A percentile compares a stretch with the other conserved stretches of the same genome.
These are phyloP conservation scores for Eretmochelys imbricata DNA, from an alignment of 2,113 vertebrate genomes.

Conservation along the genomic window DNA sequence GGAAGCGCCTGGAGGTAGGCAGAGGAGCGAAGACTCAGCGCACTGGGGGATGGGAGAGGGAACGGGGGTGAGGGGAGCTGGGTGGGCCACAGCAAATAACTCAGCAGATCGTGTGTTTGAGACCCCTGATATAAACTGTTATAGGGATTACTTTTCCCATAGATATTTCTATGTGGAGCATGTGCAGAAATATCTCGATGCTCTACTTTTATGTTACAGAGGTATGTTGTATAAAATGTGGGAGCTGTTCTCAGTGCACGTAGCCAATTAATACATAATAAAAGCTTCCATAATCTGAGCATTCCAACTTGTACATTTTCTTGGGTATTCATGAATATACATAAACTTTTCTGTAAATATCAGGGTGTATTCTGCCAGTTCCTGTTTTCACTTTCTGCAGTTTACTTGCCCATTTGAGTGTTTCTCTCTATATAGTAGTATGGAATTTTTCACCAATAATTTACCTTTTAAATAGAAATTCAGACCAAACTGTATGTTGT, in stretches of 20 bases:
- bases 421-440: background rate
- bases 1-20: too few species aligned
- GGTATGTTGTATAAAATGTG: rapidly evolving
- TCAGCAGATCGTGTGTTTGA: too few species aligned
- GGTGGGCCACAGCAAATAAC: too few species aligned
- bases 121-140: background rate
- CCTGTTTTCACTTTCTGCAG: slow-evolving; percentile 27
- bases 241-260: background rate
- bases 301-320: background rate
- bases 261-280: background rate
- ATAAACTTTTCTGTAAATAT: slow-evolving; percentile 9
- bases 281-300: background rate
- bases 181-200: slow-evolving; percentile 63
- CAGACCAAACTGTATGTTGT: rapidly evolving
- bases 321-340: background rate
- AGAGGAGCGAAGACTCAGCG: too few species aligned
- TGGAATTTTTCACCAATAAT: background rate
- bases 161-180: slow-evolving; percentile 65
- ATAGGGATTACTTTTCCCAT: slow-evolving; percentile 36
- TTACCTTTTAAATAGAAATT: slow-evolving; percentile 17
- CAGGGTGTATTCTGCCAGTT: background rate
- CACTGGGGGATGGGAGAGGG: too few species aligned
- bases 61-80: too few species aligned
- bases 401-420: background rate
- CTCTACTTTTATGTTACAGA: slow-evolving; percentile 26